Evolutionary conservation across 2,113 vertebrate genomes (phyloP).

Genomic region (Aphelocoma coerulescens): DNA sequence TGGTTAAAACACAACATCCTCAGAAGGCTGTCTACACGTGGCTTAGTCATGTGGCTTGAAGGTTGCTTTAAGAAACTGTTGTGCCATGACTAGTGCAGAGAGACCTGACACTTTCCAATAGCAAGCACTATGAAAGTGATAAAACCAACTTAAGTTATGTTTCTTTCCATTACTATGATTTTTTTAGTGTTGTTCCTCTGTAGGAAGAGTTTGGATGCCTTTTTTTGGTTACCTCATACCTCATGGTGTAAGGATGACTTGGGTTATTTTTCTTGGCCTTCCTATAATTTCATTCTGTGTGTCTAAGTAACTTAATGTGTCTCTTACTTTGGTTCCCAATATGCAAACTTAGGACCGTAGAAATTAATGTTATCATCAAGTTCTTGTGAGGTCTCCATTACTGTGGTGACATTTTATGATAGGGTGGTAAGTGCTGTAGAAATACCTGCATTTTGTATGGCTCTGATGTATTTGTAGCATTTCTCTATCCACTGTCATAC

Average conservation of each 20-base stretch:
- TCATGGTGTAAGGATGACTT: not conserved
- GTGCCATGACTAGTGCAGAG: not conserved
- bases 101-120: not conserved
- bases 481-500: not conserved
- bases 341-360: not conserved
- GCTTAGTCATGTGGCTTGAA: not conserved
- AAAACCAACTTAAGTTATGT: not conserved
- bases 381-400: not conserved
- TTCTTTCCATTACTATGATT: not conserved
- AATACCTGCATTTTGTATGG: not conserved
- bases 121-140: not conserved
- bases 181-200: not conserved
- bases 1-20: not conserved
- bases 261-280: not conserved
- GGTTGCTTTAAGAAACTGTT: not conserved
- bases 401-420: not conserved
- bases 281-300: not conserved
- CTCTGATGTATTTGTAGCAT: not conserved
- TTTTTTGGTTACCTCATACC: not conserved
- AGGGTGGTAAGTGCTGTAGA: not conserved
- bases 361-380: not conserved
- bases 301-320: not conserved
- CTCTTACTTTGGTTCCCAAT: not conserved
- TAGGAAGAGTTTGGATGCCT: not conserved
- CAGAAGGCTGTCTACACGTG: fast-evolving